Percentiles rank a stretch among this genome's conserved stretches.
Evolutionary conservation across 2,113 vertebrate species (phyloP).

Genomic region (Zosterops japonicus): DNA sequence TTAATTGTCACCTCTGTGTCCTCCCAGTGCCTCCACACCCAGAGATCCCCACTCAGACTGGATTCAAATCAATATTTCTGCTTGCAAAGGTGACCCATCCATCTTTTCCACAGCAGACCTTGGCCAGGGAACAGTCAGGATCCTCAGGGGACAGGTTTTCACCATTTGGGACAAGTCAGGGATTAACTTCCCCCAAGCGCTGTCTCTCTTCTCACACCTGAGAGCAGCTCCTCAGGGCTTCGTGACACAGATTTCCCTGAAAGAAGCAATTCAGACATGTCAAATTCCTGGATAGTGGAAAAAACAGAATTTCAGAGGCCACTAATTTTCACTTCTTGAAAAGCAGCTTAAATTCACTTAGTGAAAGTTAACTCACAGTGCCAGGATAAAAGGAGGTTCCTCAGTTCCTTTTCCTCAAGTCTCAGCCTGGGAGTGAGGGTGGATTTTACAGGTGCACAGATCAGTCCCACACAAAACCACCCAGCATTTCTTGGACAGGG

Average conservation of each 20-base stretch:
- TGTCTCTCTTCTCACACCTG: fast-evolving
- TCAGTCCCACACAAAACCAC: neutral
- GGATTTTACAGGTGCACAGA: neutral
- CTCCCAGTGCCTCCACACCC: neutral
- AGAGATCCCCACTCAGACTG: neutral
- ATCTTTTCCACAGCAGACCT: neutral
- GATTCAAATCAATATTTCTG: fast-evolving
- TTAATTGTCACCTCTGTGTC: neutral
- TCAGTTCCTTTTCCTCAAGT: neutral
- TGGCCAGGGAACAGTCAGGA: neutral
- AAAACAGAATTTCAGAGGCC: neutral
- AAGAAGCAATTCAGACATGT: neutral
- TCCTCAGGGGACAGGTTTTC: neutral
- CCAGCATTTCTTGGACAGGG: neutral
- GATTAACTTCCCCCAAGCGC: neutral
- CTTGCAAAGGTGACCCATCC: neutral
- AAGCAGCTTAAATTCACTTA: neutral
- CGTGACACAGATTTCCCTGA: neutral
- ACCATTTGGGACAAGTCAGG: neutral
- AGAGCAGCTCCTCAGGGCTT: neutral
- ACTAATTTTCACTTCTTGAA: neutral
- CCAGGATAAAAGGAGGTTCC: neutral
- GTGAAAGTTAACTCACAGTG: neutral
- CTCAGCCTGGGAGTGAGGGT: neutral
- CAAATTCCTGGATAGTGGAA: neutral